Base-by-base conservation (phyloP, 2,113 vertebrate species). In the Rhinopomastus cyanomelas region DNA sequence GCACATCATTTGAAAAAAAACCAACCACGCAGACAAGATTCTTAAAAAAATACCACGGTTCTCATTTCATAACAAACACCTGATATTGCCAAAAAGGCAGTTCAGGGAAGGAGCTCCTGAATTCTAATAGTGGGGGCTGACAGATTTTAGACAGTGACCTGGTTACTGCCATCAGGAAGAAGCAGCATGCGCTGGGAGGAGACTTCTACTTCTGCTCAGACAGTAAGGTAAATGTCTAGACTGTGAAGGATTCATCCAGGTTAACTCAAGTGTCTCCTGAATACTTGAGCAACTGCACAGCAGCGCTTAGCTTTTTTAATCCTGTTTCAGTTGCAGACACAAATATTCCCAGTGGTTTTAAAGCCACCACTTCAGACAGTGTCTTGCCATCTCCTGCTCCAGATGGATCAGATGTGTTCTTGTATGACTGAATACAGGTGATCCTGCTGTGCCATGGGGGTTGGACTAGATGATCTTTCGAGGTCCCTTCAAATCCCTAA, bases 391-490 rank as follows among this genome's bases (percentile, higher is more conserved):
- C 74, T 90, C 36, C 29, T n/a, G n/a, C n/a, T n/a, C n/a, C n/a
- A n/a, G n/a, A n/a, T n/a, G n/a, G n/a, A n/a, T n/a, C n/a, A n/a
- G n/a, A n/a, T n/a, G n/a, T n/a, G n/a, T n/a, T n/a, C n/a, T n/a
- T n/a, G n/a, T n/a, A n/a, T n/a, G n/a, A n/a, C n/a, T n/a, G n/a
- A n/a, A n/a, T n/a, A n/a, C n/a, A n/a, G n/a, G n/a, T n/a, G n/a
- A n/a, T n/a, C n/a, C n/a, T n/a, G n/a, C 37, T 67, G 27, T 52
- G 22, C 69, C 16, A 8, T 0, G 0, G 19, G n/a, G n/a, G n/a
- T n/a, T n/a, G n/a, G n/a, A n/a, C n/a, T n/a, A n/a, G n/a, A n/a
- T n/a, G n/a, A n/a, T n/a, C n/a, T n/a, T n/a, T n/a, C n/a, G n/a
- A n/a, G n/a, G n/a, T n/a, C n/a, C n/a, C n/a, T n/a, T n/a, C n/a